Base-by-base conservation (phyloP, 2,797 vertebrate species). In the Ptychobarbus kaznakovi region DNA sequence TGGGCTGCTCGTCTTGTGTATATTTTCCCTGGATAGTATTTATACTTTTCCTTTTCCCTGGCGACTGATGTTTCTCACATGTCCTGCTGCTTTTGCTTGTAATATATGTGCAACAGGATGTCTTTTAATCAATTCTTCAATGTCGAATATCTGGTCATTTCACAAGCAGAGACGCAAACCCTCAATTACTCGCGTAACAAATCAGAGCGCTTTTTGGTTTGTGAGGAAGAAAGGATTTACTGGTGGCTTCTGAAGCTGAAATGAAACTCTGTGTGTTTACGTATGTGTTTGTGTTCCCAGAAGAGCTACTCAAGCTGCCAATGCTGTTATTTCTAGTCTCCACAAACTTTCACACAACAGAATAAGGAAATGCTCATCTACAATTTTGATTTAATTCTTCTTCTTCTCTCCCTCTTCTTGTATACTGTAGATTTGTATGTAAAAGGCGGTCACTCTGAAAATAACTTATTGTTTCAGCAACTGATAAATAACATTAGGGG, bases 111-210 rank as follows among this genome's bases (percentile, higher is more conserved):
- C 69, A 76, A 44, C 73, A 74, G 61, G 76, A 85, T 87, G 83
- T 65, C 40, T 83, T 38, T 82, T 79, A 68, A 65, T 82, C 42
- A 75, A 66, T 81, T 72, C 82, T 78, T 88, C 35, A 20, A 20
- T 80, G 51, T 75, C 20, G n/a, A 46, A 56, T 35, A 78, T 81
- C 46, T 72, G 56, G 74, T 81, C 83, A 85, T 85, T 90, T 90
- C 77, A 86, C 32, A 81, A 86, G 85, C 81, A 79, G 38, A 80
- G 74, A 78, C 22, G 42, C 85, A 83, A 81, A 83, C 75, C 87
- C 72, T 73, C 75, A 87, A 89, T 90, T 91, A 88, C 86, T 87
- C 80, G 49, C 84, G 87, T 85, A 90, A 87, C 76, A 84, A 76
- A 80, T 82, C 79, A 79, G 81, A 86, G 73, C 2, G 77, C 70